Evolutionary conservation across 1,140 invertebrate genomes (phyloP).

Genomic region (Drosophila athabasca): DNA sequence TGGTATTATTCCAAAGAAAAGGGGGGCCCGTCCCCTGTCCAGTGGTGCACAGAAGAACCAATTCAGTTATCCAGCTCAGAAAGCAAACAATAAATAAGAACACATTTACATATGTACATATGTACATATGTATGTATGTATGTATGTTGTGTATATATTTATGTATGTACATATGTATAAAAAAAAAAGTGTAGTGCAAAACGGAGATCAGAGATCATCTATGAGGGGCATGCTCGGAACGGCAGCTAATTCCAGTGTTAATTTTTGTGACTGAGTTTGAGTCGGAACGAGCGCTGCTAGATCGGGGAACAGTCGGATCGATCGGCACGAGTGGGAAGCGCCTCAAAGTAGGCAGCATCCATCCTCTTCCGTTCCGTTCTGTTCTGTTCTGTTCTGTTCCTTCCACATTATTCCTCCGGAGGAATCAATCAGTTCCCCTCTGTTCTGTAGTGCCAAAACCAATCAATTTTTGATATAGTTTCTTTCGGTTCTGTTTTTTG

Average conservation of each 20-base stretch:
- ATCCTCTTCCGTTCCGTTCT: no score
- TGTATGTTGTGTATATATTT: no score
- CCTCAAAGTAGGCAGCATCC: conserved; percentile 38
- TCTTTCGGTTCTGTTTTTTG: conserved; percentile 7
- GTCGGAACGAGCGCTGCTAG: background rate
- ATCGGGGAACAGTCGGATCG: background rate
- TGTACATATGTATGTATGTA: background rate
- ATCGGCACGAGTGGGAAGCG: background rate
- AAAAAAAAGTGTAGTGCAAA: conserved; percentile 24
- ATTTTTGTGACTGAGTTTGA: conserved; percentile 41
- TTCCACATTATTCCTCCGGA: no score
- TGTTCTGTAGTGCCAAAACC: background rate
- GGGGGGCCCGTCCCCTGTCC: conserved; percentile 16
- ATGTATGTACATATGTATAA: conserved; percentile 1
- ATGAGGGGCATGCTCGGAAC: conserved; percentile 23
- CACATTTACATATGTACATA: background rate
- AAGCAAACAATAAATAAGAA: no score
- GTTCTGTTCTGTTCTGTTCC: no score
- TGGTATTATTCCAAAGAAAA: conserved; percentile 1
- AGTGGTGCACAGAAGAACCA: background rate
- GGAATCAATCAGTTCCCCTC: no score
- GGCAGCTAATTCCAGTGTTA: conserved; percentile 22
- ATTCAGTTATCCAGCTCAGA: background rate
- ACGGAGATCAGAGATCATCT: conserved; percentile 22
- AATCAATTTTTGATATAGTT: background rate